phyloP scores from a whole-genome alignment of 2,888 invertebrate genomes.

The Trachelus troglodyta region DNA sequence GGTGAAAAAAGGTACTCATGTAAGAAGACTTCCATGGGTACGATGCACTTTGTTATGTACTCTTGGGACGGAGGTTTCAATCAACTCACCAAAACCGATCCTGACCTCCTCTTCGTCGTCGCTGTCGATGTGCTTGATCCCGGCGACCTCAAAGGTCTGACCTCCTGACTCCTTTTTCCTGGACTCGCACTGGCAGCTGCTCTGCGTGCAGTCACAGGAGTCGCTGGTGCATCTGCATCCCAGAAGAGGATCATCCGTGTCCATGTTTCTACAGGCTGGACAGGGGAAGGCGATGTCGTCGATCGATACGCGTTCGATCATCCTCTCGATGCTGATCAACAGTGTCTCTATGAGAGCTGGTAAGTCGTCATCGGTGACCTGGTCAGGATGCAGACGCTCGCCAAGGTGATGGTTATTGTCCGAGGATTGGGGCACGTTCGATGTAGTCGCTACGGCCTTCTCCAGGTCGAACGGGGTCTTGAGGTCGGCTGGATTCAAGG shows the following conservation, averaged over 20 bases:
- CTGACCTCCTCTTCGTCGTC: slow-evolving; percentile 75
- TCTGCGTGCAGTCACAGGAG: slow-evolving; percentile 49
- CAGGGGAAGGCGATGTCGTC: slow-evolving; percentile 76
- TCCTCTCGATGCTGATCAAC: slow-evolving; percentile 76
- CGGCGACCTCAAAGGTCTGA: slow-evolving; percentile 75
- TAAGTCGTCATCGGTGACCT: slow-evolving; percentile 68
- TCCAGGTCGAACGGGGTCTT: slow-evolving; percentile 57
- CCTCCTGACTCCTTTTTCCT: slow-evolving; percentile 61
- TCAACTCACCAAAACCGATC: slow-evolving; percentile 64
- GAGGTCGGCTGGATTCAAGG: slow-evolving; percentile 52
- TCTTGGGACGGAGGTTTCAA: too few species aligned
- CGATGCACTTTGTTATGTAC: too few species aligned
- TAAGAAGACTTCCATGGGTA: too few species aligned
- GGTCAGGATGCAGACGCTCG: slow-evolving; percentile 33
- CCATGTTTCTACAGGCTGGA: slow-evolving; percentile 65
- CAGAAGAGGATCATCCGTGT: slow-evolving; percentile 60
- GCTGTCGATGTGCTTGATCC: slow-evolving; percentile 80
- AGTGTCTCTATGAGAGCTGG: slow-evolving; percentile 75
- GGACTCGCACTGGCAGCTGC: slow-evolving; percentile 44
- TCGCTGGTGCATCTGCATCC: slow-evolving; percentile 61
- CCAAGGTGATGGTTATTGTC: neutral
- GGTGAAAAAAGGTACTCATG: too few species aligned
- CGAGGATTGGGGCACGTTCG: neutral
- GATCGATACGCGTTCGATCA: slow-evolving; percentile 75
- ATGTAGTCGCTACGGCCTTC: slow-evolving; percentile 32